Evolutionary conservation across 2,888 invertebrate species (phyloP).

Genomic region (Pristionchus japonicus): DNA sequence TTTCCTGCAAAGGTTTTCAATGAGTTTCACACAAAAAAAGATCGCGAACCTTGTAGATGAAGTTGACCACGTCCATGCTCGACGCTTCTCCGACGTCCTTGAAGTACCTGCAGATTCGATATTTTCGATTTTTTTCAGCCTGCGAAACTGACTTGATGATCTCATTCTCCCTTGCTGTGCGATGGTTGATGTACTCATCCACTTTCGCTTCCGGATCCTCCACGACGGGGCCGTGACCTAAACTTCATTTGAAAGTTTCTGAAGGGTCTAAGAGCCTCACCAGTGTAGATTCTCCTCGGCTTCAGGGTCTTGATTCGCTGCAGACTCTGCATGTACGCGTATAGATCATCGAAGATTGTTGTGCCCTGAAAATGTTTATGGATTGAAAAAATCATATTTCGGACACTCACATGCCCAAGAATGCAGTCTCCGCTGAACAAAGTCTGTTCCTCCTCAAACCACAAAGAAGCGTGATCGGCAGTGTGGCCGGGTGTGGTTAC

Average conservation of each 20-base stretch:
- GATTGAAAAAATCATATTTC: too few relatives aligned
- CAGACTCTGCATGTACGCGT: conserved; percentile 90
- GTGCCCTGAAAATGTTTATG: conserved; percentile 84
- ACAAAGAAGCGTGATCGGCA: conserved; percentile 89
- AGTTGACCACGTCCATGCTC: conserved; percentile 76
- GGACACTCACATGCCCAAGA: conserved; percentile 80
- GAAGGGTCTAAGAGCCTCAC: too few relatives aligned
- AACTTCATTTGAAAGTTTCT: too few relatives aligned
- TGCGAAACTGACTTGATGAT: conserved; percentile 79
- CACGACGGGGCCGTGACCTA: conserved; percentile 77
- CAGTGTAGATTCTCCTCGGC: conserved; percentile 87
- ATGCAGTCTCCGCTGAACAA: conserved; percentile 92
- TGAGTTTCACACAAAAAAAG: too few relatives aligned
- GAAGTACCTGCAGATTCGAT: neutral
- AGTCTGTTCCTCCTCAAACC: conserved; percentile 86
- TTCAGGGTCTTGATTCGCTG: conserved; percentile 83
- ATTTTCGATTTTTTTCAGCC: neutral
- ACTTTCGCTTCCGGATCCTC: conserved; percentile 84
- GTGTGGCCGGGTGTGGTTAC: conserved; percentile 89
- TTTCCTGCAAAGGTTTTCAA: too few relatives aligned
- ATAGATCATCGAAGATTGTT: conserved; percentile 92
- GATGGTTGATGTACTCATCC: conserved; percentile 88
- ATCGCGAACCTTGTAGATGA: conserved; percentile 88
- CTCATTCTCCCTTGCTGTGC: conserved; percentile 87
- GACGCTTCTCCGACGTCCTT: conserved; percentile 51